Percentiles rank a stretch among this genome's conserved stretches.
These are phyloP conservation scores for Hipparchia sbordonii DNA, from an alignment of 2,888 invertebrate genomes.

Conservation along the genomic window DNA sequence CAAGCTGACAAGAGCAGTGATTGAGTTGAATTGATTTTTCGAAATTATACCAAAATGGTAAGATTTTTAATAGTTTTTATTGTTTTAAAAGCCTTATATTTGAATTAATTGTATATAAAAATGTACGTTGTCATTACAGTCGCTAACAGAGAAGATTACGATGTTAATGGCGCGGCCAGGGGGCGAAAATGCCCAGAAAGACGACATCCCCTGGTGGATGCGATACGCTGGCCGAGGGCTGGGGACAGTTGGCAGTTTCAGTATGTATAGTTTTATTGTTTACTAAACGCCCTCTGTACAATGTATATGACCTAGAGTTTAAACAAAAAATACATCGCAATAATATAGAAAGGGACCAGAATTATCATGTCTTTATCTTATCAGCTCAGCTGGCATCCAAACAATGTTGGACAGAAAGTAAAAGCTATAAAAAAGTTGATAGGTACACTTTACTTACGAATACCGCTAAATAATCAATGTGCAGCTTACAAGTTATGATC, in stretches of 20 bases:
- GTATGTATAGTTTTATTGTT: constrained; percentile 82
- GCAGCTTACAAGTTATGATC: background rate
- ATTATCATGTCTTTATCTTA: constrained; percentile 42
- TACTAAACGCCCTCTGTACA: constrained; percentile 17
- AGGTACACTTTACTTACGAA: background rate
- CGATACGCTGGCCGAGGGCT: constrained; percentile 92
- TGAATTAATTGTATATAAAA: constrained; percentile 42
- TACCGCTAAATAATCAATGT: background rate
- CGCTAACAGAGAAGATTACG: constrained; percentile 90
- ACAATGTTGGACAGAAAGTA: constrained; percentile 23
- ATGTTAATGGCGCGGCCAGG: constrained; percentile 92
- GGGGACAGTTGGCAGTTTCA: constrained; percentile 92
- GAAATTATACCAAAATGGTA: constrained; percentile 63
- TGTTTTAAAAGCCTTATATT: constrained; percentile 50
- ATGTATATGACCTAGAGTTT: background rate
- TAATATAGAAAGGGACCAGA: background rate
- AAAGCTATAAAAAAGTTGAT: background rate
- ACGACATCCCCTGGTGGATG: constrained; percentile 95
- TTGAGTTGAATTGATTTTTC: constrained; percentile 70
- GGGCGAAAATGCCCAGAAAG: constrained; percentile 89
- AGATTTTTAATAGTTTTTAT: constrained; percentile 47
- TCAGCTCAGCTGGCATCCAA: constrained; percentile 39
- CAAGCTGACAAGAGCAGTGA: constrained; percentile 64
- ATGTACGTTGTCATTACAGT: constrained; percentile 78
- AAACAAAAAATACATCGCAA: constrained; percentile 1